Evolutionary conservation across 2,888 invertebrate genomes (phyloP).

Genomic region (Drosophila algonquin): DNA sequence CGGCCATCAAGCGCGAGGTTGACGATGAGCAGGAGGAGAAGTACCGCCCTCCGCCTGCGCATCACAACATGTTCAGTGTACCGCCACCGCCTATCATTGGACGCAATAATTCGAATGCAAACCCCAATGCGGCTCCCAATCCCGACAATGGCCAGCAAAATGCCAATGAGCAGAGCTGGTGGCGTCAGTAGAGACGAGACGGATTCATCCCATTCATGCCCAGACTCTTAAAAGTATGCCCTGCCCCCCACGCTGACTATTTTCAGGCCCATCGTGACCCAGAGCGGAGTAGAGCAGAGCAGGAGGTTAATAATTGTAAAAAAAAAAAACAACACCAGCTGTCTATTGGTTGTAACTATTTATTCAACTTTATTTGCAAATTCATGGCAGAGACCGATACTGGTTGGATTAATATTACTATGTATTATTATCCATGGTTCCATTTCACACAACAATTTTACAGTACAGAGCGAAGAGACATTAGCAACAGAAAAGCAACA

Average conservation of each 20-base stretch:
- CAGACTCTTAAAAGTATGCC: constrained; percentile 15
- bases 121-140: constrained; percentile 24
- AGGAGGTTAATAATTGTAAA: constrained; percentile 32
- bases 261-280: background rate
- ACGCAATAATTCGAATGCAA: constrained; percentile 72
- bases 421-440: constrained; percentile 22
- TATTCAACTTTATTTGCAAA: constrained; percentile 21
- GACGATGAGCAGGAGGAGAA: constrained; percentile 88
- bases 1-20: constrained; percentile 82
- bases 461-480: constrained; percentile 4
- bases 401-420: constrained; percentile 15
- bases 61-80: constrained; percentile 80
- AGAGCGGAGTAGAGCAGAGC: background rate
- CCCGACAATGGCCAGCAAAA: constrained; percentile 75
- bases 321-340: constrained; percentile 7
- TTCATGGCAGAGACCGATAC: constrained; percentile 13
- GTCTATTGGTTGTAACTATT: constrained; percentile 24
- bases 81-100: constrained; percentile 82
- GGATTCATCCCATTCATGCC: constrained; percentile 30
- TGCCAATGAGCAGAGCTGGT: constrained; percentile 78
- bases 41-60: constrained; percentile 89
- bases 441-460: constrained; percentile 39
- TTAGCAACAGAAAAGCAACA: constrained; percentile 8
- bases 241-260: background rate
- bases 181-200: constrained; percentile 72